Conservation (phyloP, 2,888 invertebrate genomes). For the Pristionchus mayeri region DNA sequence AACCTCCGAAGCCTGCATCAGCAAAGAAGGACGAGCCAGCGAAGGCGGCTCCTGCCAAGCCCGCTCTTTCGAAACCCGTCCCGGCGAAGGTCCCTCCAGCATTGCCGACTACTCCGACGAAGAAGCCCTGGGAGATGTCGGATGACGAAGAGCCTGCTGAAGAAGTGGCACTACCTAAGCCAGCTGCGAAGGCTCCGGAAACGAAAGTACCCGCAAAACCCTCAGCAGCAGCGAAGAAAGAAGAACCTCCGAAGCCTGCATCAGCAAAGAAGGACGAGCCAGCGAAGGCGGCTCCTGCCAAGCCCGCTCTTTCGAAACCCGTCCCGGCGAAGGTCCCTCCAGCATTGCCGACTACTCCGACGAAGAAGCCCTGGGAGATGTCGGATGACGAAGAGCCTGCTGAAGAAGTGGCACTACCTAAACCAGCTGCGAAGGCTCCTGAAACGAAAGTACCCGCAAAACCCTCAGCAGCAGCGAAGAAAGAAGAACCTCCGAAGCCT, state of each 20-base stretch:
- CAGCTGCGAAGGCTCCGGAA: background rate
- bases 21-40: slow-evolving; percentile 8
- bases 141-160: slow-evolving; percentile 36
- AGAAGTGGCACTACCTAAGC: background rate
- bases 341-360: background rate
- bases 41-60: background rate
- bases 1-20: background rate
- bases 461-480: background rate
- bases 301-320: background rate
- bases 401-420: background rate
- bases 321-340: background rate
- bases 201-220: slow-evolving; percentile 9
- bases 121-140: slow-evolving; percentile 30
- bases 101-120: background rate
- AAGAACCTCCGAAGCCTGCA: background rate
- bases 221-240: background rate
- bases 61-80: background rate
- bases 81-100: background rate
- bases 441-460: slow-evolving; percentile 14
- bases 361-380: slow-evolving; percentile 20
- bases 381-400: slow-evolving; percentile 36
- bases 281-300: background rate
- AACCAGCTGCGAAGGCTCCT: background rate
- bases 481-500: background rate
- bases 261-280: slow-evolving; percentile 21